These are phyloP conservation scores for Pelusios castaneus DNA, from an alignment of 2,113 vertebrate genomes.

Conservation along the genomic window DNA sequence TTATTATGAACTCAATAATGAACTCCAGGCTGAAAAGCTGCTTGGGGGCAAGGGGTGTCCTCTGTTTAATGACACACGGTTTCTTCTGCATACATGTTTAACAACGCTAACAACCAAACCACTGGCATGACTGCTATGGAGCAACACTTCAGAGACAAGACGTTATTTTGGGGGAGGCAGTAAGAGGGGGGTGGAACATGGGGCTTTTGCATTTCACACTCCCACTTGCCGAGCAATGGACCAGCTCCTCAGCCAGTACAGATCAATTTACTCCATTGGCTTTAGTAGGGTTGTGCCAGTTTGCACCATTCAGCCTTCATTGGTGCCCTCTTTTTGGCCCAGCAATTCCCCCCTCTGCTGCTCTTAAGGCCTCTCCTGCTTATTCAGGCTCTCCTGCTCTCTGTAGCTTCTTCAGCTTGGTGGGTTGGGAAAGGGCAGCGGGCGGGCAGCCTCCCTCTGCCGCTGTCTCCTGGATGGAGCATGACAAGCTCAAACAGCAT, in stretches of 20 bases:
- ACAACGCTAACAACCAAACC: background rate
- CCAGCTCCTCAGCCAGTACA: background rate
- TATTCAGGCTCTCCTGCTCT: too few relatives aligned
- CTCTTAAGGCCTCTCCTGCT: too few relatives aligned
- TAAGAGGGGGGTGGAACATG: background rate
- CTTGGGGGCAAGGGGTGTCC: too few relatives aligned
- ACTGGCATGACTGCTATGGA: background rate
- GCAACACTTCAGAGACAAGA: background rate
- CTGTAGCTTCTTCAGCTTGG: too few relatives aligned
- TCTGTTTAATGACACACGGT: background rate
- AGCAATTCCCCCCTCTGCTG: too few relatives aligned
- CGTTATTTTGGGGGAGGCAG: background rate
- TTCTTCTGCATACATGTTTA: background rate
- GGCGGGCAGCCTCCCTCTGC: too few relatives aligned
- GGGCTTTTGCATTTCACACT: background rate
- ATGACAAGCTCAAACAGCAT: too few relatives aligned
- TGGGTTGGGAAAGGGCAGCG: too few relatives aligned
- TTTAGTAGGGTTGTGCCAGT: background rate
- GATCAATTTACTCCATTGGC: background rate
- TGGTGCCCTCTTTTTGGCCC: too few relatives aligned
- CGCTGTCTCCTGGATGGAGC: too few relatives aligned
- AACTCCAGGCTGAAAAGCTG: background rate
- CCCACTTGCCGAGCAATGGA: background rate
- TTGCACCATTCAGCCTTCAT: background rate
- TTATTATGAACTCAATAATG: background rate